Percentiles rank a stretch among this genome's conserved stretches.
These are phyloP conservation scores for Alloscopus bannaensis DNA, from an alignment of 2,888 invertebrate species.

Conservation along the genomic window DNA sequence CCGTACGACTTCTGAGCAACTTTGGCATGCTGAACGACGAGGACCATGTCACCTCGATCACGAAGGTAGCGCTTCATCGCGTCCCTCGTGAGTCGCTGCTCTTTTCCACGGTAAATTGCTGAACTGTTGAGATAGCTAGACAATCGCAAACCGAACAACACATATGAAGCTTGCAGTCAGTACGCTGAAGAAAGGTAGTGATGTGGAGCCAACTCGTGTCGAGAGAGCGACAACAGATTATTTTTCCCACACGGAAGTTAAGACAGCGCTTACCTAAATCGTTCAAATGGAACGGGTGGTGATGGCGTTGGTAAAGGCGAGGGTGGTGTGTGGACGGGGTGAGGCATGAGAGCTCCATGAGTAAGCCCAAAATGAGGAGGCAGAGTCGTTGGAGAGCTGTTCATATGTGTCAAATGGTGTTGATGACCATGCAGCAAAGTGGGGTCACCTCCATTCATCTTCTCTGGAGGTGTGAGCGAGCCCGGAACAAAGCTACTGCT, in stretches of 20 bases:
- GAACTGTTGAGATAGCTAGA: constrained; percentile 65
- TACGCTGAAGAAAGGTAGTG: too few relatives aligned
- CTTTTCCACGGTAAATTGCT: constrained; percentile 78
- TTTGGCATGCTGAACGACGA: constrained; percentile 98
- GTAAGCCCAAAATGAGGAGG: constrained; percentile 87
- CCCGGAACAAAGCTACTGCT: constrained; percentile 75
- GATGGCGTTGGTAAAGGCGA: constrained; percentile 80
- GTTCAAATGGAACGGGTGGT: constrained; percentile 75
- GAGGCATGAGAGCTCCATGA: constrained; percentile 77
- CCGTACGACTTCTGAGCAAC: constrained; percentile 99
- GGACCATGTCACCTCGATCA: constrained; percentile 95
- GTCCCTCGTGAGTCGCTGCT: constrained; percentile 89
- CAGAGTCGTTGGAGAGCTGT: constrained; percentile 78
- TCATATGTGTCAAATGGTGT: constrained; percentile 74
- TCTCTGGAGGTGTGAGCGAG: constrained; percentile 77
- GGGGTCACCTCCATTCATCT: constrained; percentile 75
- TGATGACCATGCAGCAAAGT: constrained; percentile 73
- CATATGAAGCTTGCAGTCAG: too few relatives aligned
- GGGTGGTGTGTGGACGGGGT: constrained; percentile 87
- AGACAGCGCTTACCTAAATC: constrained; percentile 74
- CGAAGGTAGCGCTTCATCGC: constrained; percentile 98
- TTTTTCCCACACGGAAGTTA: too few relatives aligned
- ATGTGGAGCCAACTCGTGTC: too few relatives aligned
- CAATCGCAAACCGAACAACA: neutral
- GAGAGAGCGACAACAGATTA: neutral